Base-by-base conservation (phyloP, 1,140 invertebrate species). In the Procambarus clarkii region DNA sequence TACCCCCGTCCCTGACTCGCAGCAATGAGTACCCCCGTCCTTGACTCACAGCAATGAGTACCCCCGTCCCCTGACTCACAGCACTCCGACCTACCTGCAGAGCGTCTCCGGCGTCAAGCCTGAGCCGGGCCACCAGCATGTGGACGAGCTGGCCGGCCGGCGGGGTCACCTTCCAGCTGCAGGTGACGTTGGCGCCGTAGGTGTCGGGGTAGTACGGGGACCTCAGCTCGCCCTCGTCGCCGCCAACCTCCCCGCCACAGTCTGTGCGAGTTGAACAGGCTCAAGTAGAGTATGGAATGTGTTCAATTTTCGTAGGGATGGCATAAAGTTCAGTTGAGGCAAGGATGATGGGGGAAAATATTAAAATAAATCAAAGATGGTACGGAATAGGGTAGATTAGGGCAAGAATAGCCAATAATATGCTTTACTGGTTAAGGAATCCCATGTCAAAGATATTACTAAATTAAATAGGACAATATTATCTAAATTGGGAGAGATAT, bases 201-300 rank as follows among this genome's bases (percentile, higher is more conserved):
- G 74, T 58, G 78, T 92, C 86, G 13, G 91, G 91, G 86, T 92
- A 92, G 48, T 50, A 92, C 0, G 91, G 91, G n/a, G 86, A 88
- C 85, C 81, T 83, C 9, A 92, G 11, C 81, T 92, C 79, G 1
- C 84, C 91, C 46, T 45, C 54, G 3, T 44, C n/a, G 0, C 34
- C 24, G n/a, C 13, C 8, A n/a, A 92, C 24, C 13, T 84, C 81
- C 15, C 60, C 34, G 3, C 76, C 80, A 71, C 91, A 92, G 44
- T 92, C 91, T 24, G 48, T 71, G 4, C 44, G 3, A 34, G 34
- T 34, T 34, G 34, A 34, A 34, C 34, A 54, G 13, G 50, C 8
- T 54, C 50, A 13, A 54, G 13, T 54, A 54, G 13, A 54, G 50
- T 9, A 7, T 54, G 8, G 50, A 13, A 54, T 54, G 13, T 54